Evolutionary conservation across 2,888 invertebrate genomes (phyloP), one percentile per base, ranked within the genome.

Genomic region (Zootermopsis nevadensis): DNA sequence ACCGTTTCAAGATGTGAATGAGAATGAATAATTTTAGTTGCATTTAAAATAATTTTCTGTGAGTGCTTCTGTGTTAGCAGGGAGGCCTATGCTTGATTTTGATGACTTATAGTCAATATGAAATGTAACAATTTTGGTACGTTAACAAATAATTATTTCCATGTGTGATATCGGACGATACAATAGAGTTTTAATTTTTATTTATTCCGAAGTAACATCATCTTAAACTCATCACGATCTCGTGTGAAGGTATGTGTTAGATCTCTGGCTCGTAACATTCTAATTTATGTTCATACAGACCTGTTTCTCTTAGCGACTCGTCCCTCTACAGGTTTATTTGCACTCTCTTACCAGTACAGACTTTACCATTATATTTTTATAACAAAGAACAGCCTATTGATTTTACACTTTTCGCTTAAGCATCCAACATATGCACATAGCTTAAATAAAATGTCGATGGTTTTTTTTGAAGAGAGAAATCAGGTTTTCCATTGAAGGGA

Each of bases 401-500:
- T 69, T 69, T 69, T 69, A 69, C 33, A 69, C 60, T 27, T 31
- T 33, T 8, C 31, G 31, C 69, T 30, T 69, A 69, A 69, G 69
- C 69, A 69, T 69, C 33, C 22, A 15, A n/a, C 60, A 60, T 60
- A 48, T 48, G 19, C 15, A 60, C n/a, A n/a, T 60, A 69, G 69
- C 33, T 33, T 69, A 69, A 69, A 69, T 31, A 33, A 69, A 69
- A 69, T 33, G 69, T 69, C 33, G 69, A 69, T 33, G 4, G 33
- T n/a, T 60, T 48, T 60, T 60, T 60, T 60, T 27, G 24, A 27
- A 27, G 27, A 60, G 60, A 60, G 60, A n/a, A 60, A 60, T 60
- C 69, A 33, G 33, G 69, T 69, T 69, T 69, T 69, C 69, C 33
- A 69, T 69, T 69, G 69, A 69, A 69, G 33, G 69, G 69, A 69